These are phyloP conservation scores for Dendrolimus punctatus DNA, from an alignment of 1,140 invertebrate species.

Conservation along the genomic window DNA sequence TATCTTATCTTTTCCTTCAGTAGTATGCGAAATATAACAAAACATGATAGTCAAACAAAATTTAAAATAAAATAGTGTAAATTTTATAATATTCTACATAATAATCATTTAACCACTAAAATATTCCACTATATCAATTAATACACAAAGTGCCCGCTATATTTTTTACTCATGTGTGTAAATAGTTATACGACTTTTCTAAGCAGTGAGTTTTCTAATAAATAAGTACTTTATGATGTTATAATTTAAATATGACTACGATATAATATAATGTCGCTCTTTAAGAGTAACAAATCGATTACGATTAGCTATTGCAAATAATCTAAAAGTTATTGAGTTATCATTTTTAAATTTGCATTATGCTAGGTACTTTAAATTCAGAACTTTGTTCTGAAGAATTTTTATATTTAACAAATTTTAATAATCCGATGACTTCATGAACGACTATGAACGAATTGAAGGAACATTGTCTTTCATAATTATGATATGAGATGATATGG, in stretches of 20 bases:
- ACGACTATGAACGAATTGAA: conserved; percentile 15
- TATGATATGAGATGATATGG: conserved; percentile 64
- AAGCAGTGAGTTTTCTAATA: conserved; percentile 30
- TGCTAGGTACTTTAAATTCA: too few relatives aligned
- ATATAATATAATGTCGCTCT: neutral
- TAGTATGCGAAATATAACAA: conserved; percentile 1
- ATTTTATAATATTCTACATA: conserved; percentile 11
- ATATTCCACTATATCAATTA: conserved; percentile 30
- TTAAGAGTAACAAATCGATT: conserved; percentile 1
- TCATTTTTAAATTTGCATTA: too few relatives aligned
- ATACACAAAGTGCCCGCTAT: conserved; percentile 52
- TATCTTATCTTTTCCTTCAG: neutral
- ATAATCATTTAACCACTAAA: conserved; percentile 26
- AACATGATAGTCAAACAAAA: conserved; percentile 1
- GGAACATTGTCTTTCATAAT: conserved; percentile 21
- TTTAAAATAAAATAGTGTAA: conserved; percentile 3
- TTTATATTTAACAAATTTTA: neutral
- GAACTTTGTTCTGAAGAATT: too few relatives aligned
- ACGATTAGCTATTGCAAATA: neutral
- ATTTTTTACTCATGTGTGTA: conserved; percentile 33
- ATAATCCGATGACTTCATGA: neutral
- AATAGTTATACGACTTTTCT: conserved; percentile 38
- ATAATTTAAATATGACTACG: neutral
- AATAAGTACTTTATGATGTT: conserved; percentile 11
- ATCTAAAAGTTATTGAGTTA: too few relatives aligned